These are phyloP conservation scores for Drosophila kambysellisi DNA, from an alignment of 2,888 invertebrate species.

Conservation along the genomic window DNA sequence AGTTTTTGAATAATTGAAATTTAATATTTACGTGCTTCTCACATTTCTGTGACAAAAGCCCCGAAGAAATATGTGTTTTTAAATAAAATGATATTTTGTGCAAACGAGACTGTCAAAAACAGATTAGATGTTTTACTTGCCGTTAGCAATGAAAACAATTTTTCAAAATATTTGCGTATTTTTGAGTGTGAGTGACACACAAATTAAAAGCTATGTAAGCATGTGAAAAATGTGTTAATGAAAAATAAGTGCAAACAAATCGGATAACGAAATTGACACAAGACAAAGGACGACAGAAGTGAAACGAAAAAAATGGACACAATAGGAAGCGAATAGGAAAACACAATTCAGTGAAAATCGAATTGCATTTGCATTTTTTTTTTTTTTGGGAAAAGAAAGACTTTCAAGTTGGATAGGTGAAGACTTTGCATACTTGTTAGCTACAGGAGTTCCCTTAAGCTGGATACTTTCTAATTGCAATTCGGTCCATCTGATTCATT, in stretches of 20 bases:
- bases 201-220: constrained; percentile 28
- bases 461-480: background rate
- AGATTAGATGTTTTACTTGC: background rate
- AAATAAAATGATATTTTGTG: too few relatives aligned
- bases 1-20: background rate
- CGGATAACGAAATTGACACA: constrained; percentile 30
- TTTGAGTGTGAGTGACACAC: constrained; percentile 3
- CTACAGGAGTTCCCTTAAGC: constrained; percentile 3
- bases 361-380: constrained; percentile 30
- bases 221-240: constrained; percentile 23
- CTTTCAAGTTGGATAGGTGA: background rate
- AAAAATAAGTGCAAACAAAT: constrained; percentile 35
- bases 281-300: background rate
- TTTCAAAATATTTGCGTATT: constrained; percentile 1
- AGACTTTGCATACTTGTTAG: background rate
- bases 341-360: constrained; percentile 2
- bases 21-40: background rate
- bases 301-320: background rate
- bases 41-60: background rate
- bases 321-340: background rate
- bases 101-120: background rate
- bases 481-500: constrained; percentile 19
- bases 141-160: constrained; percentile 24
- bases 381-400: background rate
- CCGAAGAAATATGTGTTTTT: background rate